Evolutionary conservation across 2,797 vertebrate genomes (phyloP).

Genomic region (Brachymystax lenok): DNA sequence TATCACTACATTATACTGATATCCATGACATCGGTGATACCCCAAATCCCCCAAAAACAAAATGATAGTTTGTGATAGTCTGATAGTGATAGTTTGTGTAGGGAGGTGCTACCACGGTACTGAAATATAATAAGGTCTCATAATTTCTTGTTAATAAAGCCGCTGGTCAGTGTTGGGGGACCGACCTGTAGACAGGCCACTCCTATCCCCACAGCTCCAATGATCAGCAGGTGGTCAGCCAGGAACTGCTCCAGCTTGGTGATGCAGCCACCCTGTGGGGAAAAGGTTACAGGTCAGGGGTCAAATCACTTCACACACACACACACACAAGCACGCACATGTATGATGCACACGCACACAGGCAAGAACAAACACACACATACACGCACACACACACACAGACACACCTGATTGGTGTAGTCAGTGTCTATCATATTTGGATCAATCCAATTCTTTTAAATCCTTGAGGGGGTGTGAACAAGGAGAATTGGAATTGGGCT

Average conservation of each 20-base stretch:
- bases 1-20: background rate
- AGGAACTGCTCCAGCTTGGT: constrained; percentile 84
- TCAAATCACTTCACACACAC: constrained; percentile 10
- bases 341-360: background rate
- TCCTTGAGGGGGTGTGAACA: background rate
- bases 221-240: constrained; percentile 83
- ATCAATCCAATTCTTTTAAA: background rate
- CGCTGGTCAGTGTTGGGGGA: background rate
- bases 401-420: too few relatives aligned
- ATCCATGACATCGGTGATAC: background rate
- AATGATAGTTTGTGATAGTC: background rate
- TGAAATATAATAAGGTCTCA: background rate
- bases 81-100: background rate
- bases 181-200: constrained; percentile 88
- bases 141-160: background rate
- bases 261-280: constrained; percentile 83
- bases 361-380: background rate
- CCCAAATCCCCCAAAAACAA: background rate
- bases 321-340: background rate
- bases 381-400: background rate
- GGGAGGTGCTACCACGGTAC: background rate
- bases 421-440: too few relatives aligned
- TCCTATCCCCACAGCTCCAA: constrained; percentile 85
- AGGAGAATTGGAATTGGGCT: background rate
- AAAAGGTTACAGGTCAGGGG: constrained; percentile 12